These are phyloP conservation scores for Pycnomerus fuliginosus DNA, from an alignment of 2,888 invertebrate genomes.

Conservation along the genomic window DNA sequence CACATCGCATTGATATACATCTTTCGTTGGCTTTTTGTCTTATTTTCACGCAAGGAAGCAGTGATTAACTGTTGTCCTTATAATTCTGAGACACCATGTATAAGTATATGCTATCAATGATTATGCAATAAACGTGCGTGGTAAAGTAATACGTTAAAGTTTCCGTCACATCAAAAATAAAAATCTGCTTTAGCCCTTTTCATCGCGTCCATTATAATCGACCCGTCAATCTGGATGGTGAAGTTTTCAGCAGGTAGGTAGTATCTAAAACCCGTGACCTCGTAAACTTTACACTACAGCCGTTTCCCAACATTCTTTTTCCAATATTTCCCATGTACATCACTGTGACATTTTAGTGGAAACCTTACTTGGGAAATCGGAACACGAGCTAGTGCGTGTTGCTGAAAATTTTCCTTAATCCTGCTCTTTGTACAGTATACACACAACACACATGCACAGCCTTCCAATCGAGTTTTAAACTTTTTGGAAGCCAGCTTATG, in stretches of 20 bases:
- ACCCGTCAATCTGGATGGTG: constrained; percentile 10
- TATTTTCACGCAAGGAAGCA: too few relatives aligned
- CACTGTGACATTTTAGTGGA: constrained; percentile 8
- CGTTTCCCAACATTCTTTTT: constrained; percentile 6
- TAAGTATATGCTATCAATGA: too few relatives aligned
- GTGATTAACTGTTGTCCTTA: too few relatives aligned
- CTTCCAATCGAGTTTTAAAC: constrained; percentile 5
- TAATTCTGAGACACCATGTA: too few relatives aligned
- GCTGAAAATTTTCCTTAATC: constrained; percentile 13
- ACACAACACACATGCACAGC: too few relatives aligned
- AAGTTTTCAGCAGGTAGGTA: constrained; percentile 8
- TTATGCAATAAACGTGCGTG: too few relatives aligned
- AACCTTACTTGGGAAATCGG: constrained; percentile 14
- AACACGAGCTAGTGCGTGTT: constrained; percentile 16
- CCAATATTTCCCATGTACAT: constrained; percentile 9
- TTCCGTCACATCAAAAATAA: too few relatives aligned
- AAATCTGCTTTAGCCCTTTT: constrained; percentile 9
- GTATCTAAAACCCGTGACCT: constrained; percentile 12
- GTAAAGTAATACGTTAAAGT: too few relatives aligned
- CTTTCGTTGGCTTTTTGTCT: too few relatives aligned
- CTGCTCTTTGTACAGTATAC: too few relatives aligned
- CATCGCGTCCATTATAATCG: constrained; percentile 10
- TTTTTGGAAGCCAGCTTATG: constrained; percentile 8
- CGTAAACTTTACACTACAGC: constrained; percentile 12
- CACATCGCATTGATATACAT: too few relatives aligned